Base-by-base conservation (phyloP, 2,888 invertebrate genomes). In the Syritta pipiens region DNA sequence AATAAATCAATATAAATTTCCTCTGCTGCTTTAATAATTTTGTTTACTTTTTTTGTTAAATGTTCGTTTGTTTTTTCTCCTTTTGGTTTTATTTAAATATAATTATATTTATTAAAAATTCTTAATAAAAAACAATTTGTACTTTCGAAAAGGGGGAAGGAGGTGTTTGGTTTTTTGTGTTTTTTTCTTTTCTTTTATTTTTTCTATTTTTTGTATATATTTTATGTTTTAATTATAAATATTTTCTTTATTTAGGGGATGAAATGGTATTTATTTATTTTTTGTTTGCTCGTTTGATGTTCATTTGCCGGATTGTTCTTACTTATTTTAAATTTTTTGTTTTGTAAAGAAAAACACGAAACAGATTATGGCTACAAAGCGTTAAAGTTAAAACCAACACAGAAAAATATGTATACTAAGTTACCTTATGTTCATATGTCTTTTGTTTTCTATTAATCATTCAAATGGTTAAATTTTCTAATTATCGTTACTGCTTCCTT, bases 91-190 rank as follows among this genome's bases (percentile, higher is more conserved):
- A 9, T 63, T 63, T 71, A 75, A 77, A 77, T 81, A 81, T 83
- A 82, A 82, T 82, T 81, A 82, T 71, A 74, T 81, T 81, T 82
- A 81, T 82, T 81, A 81, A 86, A 84, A 85, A 85, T 84, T 85
- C 82, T 83, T 83, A 86, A 86, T 86, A 84, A 87, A 88, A 85
- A 88, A 88, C 88, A 88, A 88, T 88, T 88, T 88, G 88, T 88
- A 88, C 88, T 88, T 86, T 88, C 88, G 88, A 88, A 88, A 88
- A 85, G 86, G 87, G 87, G 87, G 86, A 86, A 87, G 87, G 86
- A 87, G 85, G 85, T 85, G 84, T 85, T 84, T 83, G 82, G 83
- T 84, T 81, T 82, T 82, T 74, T 83, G 76, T 63, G 69, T 81
- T 77, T 76, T 74, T 76, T 81, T 83, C 82, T 57, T 69, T 68